Percentiles rank a stretch among this genome's conserved stretches.
These are phyloP conservation scores for Orcinus orca DNA, from an alignment of 2,113 vertebrate genomes.

Conservation along the genomic window DNA sequence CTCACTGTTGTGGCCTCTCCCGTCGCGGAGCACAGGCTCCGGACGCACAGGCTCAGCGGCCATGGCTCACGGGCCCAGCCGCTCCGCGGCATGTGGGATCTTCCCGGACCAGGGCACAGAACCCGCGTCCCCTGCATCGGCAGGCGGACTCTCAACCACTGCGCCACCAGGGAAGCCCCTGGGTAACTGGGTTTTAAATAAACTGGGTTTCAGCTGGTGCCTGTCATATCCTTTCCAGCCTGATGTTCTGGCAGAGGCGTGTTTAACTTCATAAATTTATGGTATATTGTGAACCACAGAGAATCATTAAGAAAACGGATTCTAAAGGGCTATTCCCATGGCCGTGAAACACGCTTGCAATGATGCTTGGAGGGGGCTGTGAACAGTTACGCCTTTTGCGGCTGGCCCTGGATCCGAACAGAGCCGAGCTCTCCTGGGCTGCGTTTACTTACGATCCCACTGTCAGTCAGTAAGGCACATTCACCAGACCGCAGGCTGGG, in stretches of 20 bases:
- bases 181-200: neutral
- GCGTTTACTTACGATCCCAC: neutral
- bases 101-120: no score
- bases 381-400: neutral
- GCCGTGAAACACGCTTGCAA: neutral
- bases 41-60: no score
- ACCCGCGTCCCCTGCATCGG: no score
- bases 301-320: neutral
- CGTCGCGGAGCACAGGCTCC: no score
- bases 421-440: neutral
- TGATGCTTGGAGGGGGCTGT: neutral
- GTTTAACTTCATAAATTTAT: neutral
- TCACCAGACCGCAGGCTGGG: neutral
- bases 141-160: no score
- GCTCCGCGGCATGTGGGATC: no score
- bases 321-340: neutral
- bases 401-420: neutral
- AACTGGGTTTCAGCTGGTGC: neutral
- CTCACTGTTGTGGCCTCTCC: no score
- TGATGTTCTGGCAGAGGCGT: neutral
- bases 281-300: neutral
- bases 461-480: accelerated
- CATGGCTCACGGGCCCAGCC: no score
- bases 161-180: no score
- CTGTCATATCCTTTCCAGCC: neutral